Percentiles rank a stretch among this genome's conserved stretches.
Evolutionary conservation across 2,113 vertebrate genomes (phyloP).

Genomic region (Dicerorhinus sumatrensis): DNA sequence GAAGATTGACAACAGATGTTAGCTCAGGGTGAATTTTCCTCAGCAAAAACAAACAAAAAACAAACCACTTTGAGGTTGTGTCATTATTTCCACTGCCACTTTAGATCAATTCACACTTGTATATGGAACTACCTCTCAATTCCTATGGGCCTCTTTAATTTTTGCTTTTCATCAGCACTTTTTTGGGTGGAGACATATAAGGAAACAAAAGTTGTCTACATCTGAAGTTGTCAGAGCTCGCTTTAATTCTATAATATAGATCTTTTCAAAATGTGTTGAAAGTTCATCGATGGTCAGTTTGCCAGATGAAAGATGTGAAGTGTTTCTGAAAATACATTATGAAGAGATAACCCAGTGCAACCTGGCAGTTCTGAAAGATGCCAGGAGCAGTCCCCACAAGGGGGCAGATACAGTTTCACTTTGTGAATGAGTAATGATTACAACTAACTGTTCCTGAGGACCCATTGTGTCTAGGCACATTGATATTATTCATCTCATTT

Average conservation of each 20-base stretch:
- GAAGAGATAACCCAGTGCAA: not conserved
- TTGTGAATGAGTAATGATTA: fast-evolving
- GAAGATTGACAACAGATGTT: too few species aligned
- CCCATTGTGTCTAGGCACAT: too few species aligned
- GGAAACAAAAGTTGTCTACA: not conserved
- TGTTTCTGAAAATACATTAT: not conserved
- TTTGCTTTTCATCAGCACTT: not conserved
- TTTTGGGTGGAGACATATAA: not conserved
- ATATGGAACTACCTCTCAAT: not conserved
- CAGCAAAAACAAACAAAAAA: too few species aligned
- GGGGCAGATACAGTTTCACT: not conserved
- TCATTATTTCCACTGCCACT: not conserved
- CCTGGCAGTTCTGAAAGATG: not conserved
- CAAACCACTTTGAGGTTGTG: not conserved
- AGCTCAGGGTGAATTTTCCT: too few species aligned
- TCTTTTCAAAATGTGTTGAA: not conserved
- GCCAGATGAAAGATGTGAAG: not conserved
- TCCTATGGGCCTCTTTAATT: not conserved
- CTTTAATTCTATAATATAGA: not conserved
- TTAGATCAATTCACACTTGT: too few species aligned
- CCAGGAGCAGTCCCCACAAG: too few species aligned
- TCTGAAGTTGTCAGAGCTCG: not conserved
- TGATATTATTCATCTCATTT: not conserved
- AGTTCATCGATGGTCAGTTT: not conserved
- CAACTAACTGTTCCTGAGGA: not conserved